phyloP scores from a whole-genome alignment of 2,113 vertebrate genomes.

The Peromyscus maniculatus region DNA sequence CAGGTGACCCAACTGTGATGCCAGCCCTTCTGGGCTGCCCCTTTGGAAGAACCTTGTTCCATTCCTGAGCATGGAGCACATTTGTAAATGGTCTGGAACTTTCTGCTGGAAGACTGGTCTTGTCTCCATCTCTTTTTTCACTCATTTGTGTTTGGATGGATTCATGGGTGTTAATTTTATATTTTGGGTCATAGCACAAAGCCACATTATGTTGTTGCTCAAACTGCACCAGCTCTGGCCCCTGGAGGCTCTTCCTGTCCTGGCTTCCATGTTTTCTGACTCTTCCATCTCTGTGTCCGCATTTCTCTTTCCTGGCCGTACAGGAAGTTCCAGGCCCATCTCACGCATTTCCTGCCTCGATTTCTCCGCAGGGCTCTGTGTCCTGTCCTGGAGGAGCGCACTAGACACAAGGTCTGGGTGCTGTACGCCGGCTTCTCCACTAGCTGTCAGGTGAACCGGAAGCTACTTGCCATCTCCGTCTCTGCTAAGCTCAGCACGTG shows the following conservation, averaged over 20 bases:
- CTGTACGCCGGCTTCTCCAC: not conserved
- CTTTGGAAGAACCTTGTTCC: not conserved
- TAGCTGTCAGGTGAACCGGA: accelerated
- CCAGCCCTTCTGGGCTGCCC: not conserved
- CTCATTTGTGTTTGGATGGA: not conserved
- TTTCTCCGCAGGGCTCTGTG: not conserved
- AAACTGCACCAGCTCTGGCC: not conserved
- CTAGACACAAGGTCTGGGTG: no score
- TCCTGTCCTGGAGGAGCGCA: not conserved
- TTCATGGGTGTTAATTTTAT: not conserved
- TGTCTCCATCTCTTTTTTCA: not conserved
- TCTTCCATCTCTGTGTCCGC: not conserved
- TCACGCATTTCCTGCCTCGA: not conserved
- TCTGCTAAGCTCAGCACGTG: not conserved
- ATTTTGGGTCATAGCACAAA: not conserved
- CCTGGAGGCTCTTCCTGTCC: not conserved
- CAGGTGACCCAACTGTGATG: not conserved
- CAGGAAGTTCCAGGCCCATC: not conserved
- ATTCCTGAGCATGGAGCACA: not conserved
- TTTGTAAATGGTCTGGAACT: not conserved
- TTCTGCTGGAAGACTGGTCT: not conserved
- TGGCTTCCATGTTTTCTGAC: not conserved
- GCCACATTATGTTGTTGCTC: not conserved
- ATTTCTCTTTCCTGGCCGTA: not conserved
- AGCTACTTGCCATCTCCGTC: no score